These are phyloP conservation scores for Tolmerus cingulatus DNA, from an alignment of 2,888 invertebrate genomes.

Conservation along the genomic window DNA sequence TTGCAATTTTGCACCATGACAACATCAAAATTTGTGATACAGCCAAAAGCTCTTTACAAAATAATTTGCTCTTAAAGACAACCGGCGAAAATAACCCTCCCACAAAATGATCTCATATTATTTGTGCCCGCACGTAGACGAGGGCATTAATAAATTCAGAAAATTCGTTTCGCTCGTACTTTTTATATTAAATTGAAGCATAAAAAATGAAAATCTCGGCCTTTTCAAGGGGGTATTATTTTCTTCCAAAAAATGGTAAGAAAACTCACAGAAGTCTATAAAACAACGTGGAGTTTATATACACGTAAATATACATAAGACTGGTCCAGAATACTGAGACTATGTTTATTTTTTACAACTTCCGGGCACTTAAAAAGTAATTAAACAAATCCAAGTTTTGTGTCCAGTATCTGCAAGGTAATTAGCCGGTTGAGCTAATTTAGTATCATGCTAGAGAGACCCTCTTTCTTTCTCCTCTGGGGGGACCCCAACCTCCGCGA, in stretches of 20 bases:
- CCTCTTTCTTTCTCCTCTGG: neutral
- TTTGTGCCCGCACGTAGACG: neutral
- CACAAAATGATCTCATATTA: neutral
- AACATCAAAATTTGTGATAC: neutral
- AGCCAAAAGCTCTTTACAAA: neutral
- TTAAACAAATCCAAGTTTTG: neutral
- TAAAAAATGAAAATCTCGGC: neutral
- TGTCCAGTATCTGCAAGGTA: neutral
- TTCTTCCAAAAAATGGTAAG: no score
- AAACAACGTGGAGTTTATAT: neutral
- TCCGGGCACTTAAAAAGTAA: constrained; percentile 1
- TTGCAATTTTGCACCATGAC: neutral
- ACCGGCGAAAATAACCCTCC: neutral
- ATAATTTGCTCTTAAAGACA: neutral
- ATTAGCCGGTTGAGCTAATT: neutral
- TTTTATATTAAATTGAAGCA: neutral
- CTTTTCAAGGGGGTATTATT: neutral
- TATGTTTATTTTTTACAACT: neutral
- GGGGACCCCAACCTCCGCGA: neutral
- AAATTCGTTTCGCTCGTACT: neutral
- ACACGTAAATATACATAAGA: neutral
- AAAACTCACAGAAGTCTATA: neutral
- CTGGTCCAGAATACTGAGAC: neutral
- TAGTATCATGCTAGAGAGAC: neutral
- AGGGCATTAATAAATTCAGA: neutral